Conservation (phyloP, 2,113 vertebrate genomes). For the Lathamus discolor region DNA sequence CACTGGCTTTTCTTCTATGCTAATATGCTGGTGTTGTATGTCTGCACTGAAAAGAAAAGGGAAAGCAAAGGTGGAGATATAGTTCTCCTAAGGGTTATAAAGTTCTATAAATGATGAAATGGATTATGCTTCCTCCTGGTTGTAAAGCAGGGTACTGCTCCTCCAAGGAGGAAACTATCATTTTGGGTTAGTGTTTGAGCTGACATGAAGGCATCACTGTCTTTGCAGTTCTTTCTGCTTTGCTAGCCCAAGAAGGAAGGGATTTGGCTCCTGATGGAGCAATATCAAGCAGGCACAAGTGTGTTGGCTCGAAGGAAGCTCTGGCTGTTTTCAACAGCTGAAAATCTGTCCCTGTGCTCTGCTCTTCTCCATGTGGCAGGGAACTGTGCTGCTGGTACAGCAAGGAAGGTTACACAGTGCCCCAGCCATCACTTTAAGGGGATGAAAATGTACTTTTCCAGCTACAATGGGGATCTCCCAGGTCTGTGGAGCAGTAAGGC, state of each 20-base stretch:
- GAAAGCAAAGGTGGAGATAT: background rate
- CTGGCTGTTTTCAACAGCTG: background rate
- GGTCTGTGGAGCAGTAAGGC: background rate
- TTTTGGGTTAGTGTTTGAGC: background rate
- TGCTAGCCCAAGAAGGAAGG: background rate
- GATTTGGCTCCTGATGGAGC: background rate
- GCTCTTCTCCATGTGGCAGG: background rate
- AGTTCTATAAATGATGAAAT: background rate
- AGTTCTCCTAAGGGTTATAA: background rate
- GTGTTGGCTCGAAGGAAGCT: background rate
- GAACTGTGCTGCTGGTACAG: background rate
- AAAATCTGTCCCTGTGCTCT: background rate
- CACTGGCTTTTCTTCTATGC: background rate
- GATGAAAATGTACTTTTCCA: background rate
- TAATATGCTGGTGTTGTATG: background rate
- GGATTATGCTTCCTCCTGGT: background rate
- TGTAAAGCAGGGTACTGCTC: background rate
- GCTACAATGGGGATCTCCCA: background rate
- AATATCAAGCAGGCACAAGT: accelerated
- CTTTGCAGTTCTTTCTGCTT: background rate
- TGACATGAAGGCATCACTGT: background rate
- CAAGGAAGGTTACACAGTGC: accelerated
- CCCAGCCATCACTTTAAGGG: background rate
- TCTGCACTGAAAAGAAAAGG: background rate
- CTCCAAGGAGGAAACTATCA: background rate